Base-by-base conservation (phyloP, 2,797 vertebrate genomes). In the Sphaeramia orbicularis region DNA sequence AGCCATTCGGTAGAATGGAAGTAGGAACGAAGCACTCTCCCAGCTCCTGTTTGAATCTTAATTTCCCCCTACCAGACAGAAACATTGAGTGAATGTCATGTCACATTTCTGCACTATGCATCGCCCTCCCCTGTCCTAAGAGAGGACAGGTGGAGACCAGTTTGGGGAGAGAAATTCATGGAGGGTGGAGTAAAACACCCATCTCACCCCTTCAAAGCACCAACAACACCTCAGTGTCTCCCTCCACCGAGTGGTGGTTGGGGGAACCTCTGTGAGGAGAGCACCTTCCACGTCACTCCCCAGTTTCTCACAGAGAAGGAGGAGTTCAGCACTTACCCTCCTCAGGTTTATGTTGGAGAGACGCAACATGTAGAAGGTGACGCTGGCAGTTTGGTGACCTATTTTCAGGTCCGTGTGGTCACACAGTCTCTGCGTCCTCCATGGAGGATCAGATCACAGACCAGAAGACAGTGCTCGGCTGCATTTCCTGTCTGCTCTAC, bases 31-130 rank as follows among this genome's bases (percentile, higher is more conserved):
- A 64, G 71, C 70, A 32, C 78, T 76, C 75, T 72, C 78, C 58
- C 74, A 62, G 71, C 66, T 84, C 63, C 76, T 72, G 81, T 86
- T 83, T 85, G 81, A 80, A 78, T 76, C 78, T 84, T 75, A 74
- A 80, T 64, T 58, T 12, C 65, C 79, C 78, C 64, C 41, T 47
- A 47, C 77, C 71, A 74, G 83, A 90, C 87, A 80, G 69, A 86
- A 81, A 85, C 83, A 86, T 76, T 42, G 82, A 86, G 78, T 79
- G 90, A 88, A 86, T 84, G 84, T 88, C 76, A 61, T 74, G 86
- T 84, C 87, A 86, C 91, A 87, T 84, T 61, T 86, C 86, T 88
- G 89, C 89, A 91, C 87, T 89, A 90, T 90, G 89, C 88, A 90
- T 88, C 72, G 41, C 67, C 83, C 58, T 78, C 62, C 64, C 75